Base-by-base conservation (phyloP, 2,113 vertebrate species). In the Mastomys coucha region DNA sequence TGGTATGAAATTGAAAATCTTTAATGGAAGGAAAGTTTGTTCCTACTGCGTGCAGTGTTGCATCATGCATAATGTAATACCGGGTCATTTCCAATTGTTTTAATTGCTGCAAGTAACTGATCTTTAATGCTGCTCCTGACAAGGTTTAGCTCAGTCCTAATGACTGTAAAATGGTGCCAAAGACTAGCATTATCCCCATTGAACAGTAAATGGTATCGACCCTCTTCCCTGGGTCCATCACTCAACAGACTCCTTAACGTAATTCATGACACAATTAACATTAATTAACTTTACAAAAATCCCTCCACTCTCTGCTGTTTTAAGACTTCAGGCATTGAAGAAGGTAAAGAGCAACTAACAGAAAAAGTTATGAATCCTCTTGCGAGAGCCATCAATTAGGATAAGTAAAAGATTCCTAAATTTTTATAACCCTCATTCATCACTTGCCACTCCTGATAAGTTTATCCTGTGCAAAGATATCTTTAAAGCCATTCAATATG, bases 201-300 rank as follows among this genome's bases (percentile, higher is more conserved):
- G 97, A 97, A 98, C 97, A 95, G 95, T 98, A 98, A 98, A 98
- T 96, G 92, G 77, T 97, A 97, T 98, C 92, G 97, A 98, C 95
- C 95, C n/a, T 89, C 69, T 97, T 97, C 82, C 82, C 78, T 93
- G 69, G 36, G 89, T 24, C 94, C 82, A 96, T 98, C 94, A 94
- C 51, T 98, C 94, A 97, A 69, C 92, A 96, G 73, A 13, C 63
- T 89, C 69, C 96, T 97, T 94, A 93, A 96, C 86, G 84, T 96
- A 97, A 98, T 98, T 98, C 96, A 98, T 2, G 78, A 89, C 82
- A 95, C 96, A 97, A 97, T 98, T 97, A 98, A 97, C 97, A 97
- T 97, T 97, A 97, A 98, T 98, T 98, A 97, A 97, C 96, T 98
- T 85, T 96, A 92, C 39, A 82, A 91, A 94, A 92, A 78, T 20